Evolutionary conservation across 1,140 invertebrate species (phyloP).

Genomic region (Trichonephila inaurata): DNA sequence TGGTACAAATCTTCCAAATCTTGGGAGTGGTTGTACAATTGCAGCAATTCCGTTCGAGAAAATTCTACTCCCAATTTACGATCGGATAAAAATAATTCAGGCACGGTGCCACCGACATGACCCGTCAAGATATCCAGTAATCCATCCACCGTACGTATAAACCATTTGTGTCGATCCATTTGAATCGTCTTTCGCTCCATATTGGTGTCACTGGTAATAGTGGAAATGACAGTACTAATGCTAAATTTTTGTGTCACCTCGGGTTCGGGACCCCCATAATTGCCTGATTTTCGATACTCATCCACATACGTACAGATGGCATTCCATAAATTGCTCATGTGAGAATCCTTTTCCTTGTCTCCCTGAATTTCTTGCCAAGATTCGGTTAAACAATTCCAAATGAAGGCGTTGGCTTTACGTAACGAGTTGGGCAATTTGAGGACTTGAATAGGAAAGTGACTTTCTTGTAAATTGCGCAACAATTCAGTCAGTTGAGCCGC

Average conservation of each 20-base stretch:
- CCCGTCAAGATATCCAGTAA: slow-evolving; percentile 46
- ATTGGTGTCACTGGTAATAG: slow-evolving; percentile 16
- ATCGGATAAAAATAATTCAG: slow-evolving; percentile 39
- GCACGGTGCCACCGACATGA: slow-evolving; percentile 44
- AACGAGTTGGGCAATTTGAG: background rate
- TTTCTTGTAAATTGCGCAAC: slow-evolving; percentile 8
- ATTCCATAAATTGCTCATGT: slow-evolving; percentile 1
- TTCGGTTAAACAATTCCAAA: slow-evolving; percentile 49
- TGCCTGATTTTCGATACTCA: background rate
- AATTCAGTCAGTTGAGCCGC: background rate
- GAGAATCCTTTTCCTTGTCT: background rate
- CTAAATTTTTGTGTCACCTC: background rate
- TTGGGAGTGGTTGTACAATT: background rate
- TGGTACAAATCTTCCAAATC: background rate
- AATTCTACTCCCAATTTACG: background rate
- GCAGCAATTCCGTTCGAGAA: background rate
- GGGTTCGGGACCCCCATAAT: background rate
- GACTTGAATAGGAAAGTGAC: slow-evolving; percentile 15
- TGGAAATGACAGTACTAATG: background rate
- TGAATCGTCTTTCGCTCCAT: slow-evolving; percentile 11
- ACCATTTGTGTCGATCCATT: slow-evolving; percentile 61
- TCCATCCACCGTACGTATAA: background rate
- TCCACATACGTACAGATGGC: background rate
- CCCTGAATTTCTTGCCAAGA: slow-evolving; percentile 30
- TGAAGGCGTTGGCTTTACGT: background rate